Evolutionary conservation across 2,113 vertebrate species (phyloP).

Genomic region (Cyphomyrus plagiostoma): DNA sequence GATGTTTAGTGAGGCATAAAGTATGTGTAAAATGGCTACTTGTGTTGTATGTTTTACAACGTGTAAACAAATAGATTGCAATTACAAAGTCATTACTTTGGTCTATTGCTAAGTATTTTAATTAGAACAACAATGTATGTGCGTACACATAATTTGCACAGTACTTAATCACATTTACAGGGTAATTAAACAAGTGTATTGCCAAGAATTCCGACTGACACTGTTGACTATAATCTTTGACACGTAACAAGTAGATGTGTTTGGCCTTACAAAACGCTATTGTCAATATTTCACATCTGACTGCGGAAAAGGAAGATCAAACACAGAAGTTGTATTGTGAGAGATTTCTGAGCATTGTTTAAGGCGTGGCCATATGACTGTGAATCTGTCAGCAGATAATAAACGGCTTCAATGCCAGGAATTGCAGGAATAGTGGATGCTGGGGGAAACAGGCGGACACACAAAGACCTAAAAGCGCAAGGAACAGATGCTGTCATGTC

Average conservation of each 20-base stretch:
- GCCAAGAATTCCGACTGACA: neutral
- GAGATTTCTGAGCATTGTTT: constrained; percentile 6
- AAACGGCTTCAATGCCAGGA: constrained; percentile 39
- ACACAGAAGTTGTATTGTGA: constrained; percentile 43
- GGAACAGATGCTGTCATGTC: constrained; percentile 42
- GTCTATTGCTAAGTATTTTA: neutral
- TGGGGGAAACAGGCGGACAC: constrained; percentile 35
- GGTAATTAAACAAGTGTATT: constrained; percentile 13
- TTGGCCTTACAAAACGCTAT: neutral
- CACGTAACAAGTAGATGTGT: neutral
- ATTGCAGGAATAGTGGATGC: constrained; percentile 42
- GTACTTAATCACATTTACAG: constrained; percentile 13
- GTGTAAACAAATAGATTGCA: neutral
- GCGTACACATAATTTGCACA: constrained; percentile 3
- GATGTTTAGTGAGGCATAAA: neutral
- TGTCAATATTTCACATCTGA: constrained; percentile 9
- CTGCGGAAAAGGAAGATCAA: constrained; percentile 38
- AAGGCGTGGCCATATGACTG: constrained; percentile 42
- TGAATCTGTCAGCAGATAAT: constrained; percentile 53
- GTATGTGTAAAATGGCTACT: neutral
- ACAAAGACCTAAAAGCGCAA: constrained; percentile 32
- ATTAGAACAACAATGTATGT: neutral
- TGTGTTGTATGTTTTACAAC: neutral
- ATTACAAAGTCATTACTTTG: neutral
- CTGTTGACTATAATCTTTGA: neutral